Conservation (phyloP, 2,113 vertebrate species). For the Cyanoliseus patagonus region DNA sequence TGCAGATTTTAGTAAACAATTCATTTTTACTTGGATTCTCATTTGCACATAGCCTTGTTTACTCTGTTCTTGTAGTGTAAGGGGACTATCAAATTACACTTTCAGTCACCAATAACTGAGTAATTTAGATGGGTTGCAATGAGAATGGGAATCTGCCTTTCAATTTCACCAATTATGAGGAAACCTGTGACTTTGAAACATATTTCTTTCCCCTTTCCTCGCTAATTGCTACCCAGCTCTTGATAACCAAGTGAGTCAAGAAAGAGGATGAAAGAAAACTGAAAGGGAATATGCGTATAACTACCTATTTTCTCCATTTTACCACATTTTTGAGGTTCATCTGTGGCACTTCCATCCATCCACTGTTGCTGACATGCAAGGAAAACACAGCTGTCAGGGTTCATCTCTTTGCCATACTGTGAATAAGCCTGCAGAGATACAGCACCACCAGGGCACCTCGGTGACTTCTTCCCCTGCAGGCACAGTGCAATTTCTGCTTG, state of each 20-base stretch:
- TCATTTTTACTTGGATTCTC: neutral
- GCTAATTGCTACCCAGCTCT: neutral
- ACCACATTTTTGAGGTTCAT: neutral
- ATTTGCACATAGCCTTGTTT: neutral
- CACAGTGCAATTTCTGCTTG: constrained; percentile 64
- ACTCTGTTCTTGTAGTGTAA: neutral
- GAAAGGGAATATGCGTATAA: neutral
- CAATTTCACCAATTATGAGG: neutral
- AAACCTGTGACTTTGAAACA: neutral
- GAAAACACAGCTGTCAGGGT: constrained; percentile 23
- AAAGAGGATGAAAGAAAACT: neutral
- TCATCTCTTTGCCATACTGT: neutral
- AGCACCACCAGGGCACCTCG: neutral
- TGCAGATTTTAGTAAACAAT: neutral
- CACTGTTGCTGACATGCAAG: neutral
- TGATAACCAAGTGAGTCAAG: neutral
- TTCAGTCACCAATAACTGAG: neutral
- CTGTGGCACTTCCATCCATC: neutral
- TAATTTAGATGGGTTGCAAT: neutral
- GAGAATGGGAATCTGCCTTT: neutral
- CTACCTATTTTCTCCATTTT: neutral
- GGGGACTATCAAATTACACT: neutral
- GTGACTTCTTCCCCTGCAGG: constrained; percentile 18
- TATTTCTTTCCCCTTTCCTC: neutral
- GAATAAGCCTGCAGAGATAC: constrained; percentile 16